Conservation (phyloP, 2,113 vertebrate genomes). For the Sigmodon hispidus region DNA sequence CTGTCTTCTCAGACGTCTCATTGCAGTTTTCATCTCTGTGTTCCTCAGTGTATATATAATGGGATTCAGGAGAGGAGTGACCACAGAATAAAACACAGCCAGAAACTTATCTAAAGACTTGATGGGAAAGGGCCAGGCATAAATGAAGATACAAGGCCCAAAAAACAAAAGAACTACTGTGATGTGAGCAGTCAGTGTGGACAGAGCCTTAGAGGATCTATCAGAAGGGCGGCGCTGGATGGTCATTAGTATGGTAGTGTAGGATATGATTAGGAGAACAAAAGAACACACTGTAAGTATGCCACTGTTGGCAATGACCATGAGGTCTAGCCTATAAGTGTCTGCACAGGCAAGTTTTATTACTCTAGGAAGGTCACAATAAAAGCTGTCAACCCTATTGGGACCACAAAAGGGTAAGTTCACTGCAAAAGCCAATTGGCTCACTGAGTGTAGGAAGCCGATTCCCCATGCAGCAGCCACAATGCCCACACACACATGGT, state of each 20-base stretch:
- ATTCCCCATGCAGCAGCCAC: slow-evolving; percentile 54
- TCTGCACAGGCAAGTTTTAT: slow-evolving; percentile 70
- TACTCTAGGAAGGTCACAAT: slow-evolving; percentile 73
- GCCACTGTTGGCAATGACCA: slow-evolving; percentile 74
- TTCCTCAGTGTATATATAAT: slow-evolving; percentile 77
- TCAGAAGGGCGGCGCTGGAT: slow-evolving; percentile 37
- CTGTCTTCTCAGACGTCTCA: slow-evolving; percentile 49
- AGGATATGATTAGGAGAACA: slow-evolving; percentile 62
- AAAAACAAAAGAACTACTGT: slow-evolving; percentile 75
- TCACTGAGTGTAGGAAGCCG: slow-evolving; percentile 76
- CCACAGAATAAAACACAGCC: slow-evolving; percentile 72
- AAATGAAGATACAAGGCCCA: slow-evolving; percentile 71
- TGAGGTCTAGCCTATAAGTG: slow-evolving; percentile 57
- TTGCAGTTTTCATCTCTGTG: slow-evolving; percentile 75
- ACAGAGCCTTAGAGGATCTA: slow-evolving; percentile 62
- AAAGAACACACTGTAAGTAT: slow-evolving; percentile 65
- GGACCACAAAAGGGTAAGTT: slow-evolving; percentile 79
- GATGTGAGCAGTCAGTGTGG: slow-evolving; percentile 69
- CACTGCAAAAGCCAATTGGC: slow-evolving; percentile 68
- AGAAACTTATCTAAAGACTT: slow-evolving; percentile 71
- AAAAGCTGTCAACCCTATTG: slow-evolving; percentile 77
- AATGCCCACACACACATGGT: slow-evolving; percentile 54
- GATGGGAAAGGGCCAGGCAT: slow-evolving; percentile 65
- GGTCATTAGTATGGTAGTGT: slow-evolving; percentile 56
- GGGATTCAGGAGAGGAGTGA: slow-evolving; percentile 76